Percentiles rank a stretch among this genome's conserved stretches.
Evolutionary conservation across 2,113 vertebrate genomes (phyloP).

Genomic region (Athene cunicularia): DNA sequence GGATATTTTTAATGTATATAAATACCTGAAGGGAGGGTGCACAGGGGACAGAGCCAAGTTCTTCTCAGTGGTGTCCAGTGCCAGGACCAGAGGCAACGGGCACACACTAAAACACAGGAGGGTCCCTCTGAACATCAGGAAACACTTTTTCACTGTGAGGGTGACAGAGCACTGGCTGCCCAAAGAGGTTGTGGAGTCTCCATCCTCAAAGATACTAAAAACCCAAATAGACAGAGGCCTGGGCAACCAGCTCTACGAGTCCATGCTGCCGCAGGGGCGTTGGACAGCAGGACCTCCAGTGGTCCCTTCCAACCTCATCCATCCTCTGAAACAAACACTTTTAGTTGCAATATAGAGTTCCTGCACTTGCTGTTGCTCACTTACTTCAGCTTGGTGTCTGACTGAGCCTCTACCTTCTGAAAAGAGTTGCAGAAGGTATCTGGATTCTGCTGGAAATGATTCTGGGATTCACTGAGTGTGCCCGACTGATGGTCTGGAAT

Average conservation of each 20-base stretch:
- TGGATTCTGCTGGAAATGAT: background rate
- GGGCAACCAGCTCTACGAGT: background rate
- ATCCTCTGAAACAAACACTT: background rate
- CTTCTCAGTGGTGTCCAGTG: background rate
- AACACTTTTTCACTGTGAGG: background rate
- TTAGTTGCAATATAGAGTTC: background rate
- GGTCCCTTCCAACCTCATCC: background rate
- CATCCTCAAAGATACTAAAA: background rate
- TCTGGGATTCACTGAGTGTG: background rate
- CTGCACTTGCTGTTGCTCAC: background rate
- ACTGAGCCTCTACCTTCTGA: background rate
- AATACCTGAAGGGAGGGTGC: background rate
- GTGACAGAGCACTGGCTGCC: background rate
- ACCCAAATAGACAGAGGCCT: rapidly evolving
- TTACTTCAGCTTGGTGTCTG: background rate
- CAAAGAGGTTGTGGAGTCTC: background rate
- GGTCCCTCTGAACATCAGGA: background rate
- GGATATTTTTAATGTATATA: background rate
- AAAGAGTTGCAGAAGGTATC: background rate
- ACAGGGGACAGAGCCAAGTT: rapidly evolving
- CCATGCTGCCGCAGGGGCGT: background rate
- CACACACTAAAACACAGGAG: background rate
- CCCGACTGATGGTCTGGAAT: background rate
- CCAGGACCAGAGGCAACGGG: background rate
- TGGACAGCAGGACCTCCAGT: rapidly evolving